A percentile compares a stretch with the other conserved stretches of the same genome.
Evolutionary conservation across 2,797 vertebrate genomes (phyloP).

Genomic region (Enteromius mattozi): DNA sequence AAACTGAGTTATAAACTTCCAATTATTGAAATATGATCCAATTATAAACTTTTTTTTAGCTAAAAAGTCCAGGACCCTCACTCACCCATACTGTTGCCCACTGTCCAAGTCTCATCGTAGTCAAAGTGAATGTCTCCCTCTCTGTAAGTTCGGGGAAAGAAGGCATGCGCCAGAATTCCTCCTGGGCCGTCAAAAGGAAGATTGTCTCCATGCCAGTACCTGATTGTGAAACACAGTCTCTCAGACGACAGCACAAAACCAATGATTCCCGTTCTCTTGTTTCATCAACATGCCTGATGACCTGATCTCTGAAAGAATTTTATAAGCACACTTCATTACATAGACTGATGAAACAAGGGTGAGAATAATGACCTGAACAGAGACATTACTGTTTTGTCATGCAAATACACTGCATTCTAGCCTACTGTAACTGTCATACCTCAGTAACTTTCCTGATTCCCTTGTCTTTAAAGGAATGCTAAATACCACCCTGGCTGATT

Average conservation of each 20-base stretch:
- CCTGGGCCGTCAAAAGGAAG: constrained; percentile 92
- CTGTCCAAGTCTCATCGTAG: constrained; percentile 92
- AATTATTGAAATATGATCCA: not conserved
- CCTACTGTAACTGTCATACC: constrained; percentile 12
- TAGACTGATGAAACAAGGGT: not conserved
- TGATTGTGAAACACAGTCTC: constrained; percentile 63
- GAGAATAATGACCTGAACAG: constrained; percentile 14
- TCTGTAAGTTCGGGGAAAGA: constrained; percentile 91
- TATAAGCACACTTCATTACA: not conserved
- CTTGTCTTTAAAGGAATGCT: not conserved
- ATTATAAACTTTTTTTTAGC: not conserved
- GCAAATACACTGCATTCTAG: not conserved
- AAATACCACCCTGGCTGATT: constrained; percentile 20
- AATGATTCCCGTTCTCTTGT: not conserved
- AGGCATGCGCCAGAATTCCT: constrained; percentile 92
- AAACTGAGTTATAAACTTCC: not conserved
- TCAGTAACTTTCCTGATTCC: not conserved
- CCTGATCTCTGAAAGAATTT: not conserved
- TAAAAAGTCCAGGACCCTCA: not conserved
- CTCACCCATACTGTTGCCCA: constrained; percentile 90
- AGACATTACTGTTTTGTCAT: not conserved
- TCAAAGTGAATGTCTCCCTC: constrained; percentile 95
- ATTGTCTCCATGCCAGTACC: constrained; percentile 93
- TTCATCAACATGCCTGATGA: constrained; percentile 16
- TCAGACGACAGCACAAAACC: not conserved